A percentile compares a stretch with the other conserved stretches of the same genome.
These are phyloP conservation scores for Falco naumanni DNA, from an alignment of 2,797 vertebrate species.

Conservation along the genomic window DNA sequence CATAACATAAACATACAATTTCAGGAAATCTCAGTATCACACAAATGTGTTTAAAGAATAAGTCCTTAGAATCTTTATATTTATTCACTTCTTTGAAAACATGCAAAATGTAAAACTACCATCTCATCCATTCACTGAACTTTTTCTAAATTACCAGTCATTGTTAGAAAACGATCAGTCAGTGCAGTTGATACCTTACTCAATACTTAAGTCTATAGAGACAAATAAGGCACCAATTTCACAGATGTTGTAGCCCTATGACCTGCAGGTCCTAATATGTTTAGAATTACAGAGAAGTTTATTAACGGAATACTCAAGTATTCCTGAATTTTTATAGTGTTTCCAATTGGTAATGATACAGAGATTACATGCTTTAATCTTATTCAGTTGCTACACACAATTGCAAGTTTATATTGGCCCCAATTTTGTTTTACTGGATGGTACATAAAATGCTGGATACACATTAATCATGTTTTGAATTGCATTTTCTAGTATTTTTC, in stretches of 20 bases:
- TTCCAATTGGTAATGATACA: neutral
- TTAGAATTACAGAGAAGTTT: neutral
- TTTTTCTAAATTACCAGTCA: neutral
- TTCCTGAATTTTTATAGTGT: neutral
- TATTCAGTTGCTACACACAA: neutral
- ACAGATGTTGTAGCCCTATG: neutral
- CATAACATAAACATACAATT: neutral
- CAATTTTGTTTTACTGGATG: neutral
- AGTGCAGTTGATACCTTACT: neutral
- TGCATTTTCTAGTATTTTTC: conserved; percentile 14
- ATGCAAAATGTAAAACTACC: neutral
- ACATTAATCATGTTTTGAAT: neutral
- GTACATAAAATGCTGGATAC: neutral
- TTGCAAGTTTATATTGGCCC: neutral
- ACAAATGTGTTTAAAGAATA: neutral
- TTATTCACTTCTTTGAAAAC: neutral
- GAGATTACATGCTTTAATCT: neutral
- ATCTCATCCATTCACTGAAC: neutral
- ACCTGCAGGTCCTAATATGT: neutral
- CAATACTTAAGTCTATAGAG: neutral
- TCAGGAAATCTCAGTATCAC: neutral
- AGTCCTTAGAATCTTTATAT: neutral
- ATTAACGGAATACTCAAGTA: neutral
- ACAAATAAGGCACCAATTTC: neutral
- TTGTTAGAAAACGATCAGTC: neutral